Base-by-base conservation (phyloP, 1,140 invertebrate species). In the Zaprionus ornatus region DNA sequence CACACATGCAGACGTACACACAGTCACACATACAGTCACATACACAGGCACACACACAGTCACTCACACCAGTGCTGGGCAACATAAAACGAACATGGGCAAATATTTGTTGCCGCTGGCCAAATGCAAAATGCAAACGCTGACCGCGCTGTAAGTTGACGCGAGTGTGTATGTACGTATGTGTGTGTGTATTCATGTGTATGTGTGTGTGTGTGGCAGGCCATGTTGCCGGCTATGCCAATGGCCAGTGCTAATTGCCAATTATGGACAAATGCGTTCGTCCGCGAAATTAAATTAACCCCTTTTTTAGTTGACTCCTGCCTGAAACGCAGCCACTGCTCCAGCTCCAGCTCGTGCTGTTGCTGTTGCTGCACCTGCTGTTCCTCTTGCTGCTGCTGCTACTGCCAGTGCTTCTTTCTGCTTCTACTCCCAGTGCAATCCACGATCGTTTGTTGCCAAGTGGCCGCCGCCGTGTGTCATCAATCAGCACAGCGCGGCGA, bases 221-320 rank as follows among this genome's bases (percentile, higher is more conserved):
- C 70, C 63, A 78, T 76, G 71, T 74, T 52, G 74, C 59, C 29
- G 74, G 63, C 74, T 76, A 70, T 79, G 68, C 67, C 76, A 82
- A 86, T 82, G 74, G 79, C 77, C 82, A 86, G 80, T 88, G 85
- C 85, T 88, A 88, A 88, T 88, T 88, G 85, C 85, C 85, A 88
- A 88, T 88, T 88, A 88, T 88, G 81, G 75, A 88, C 81, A 88
- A 88, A 88, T 88, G 87, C 85, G 69, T 69, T 77, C 75, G 69
- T 79, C 85, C 85, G 85, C 81, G 78, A 88, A 88, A 90, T 88
- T 88, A 88, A 88, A 88, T 88, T 88, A 88, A 88, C 85, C 85
- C 85, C 81, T 88, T 88, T 83, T 85, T 86, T 82, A 74, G 70
- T 60, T 45, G 37, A 60, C 59, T 70, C 60, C 66, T n/a, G 59